Evolutionary conservation across 2,888 invertebrate genomes (phyloP).

Genomic region (Drosophila paranaensis): DNA sequence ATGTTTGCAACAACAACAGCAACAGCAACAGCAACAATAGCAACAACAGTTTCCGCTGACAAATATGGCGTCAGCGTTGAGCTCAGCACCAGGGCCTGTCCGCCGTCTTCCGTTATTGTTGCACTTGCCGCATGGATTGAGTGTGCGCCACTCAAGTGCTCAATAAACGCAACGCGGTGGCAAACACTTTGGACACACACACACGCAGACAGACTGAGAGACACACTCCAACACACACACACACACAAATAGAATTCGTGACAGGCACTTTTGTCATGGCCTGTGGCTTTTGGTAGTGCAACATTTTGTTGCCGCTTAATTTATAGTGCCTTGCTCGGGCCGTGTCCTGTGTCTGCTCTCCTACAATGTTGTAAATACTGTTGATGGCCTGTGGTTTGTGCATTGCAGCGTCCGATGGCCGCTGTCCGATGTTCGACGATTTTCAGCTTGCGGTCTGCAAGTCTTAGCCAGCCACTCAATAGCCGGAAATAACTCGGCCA

Average conservation of each 20-base stretch:
- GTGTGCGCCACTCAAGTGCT: constrained; percentile 69
- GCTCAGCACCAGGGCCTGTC: constrained; percentile 24
- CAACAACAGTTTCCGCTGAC: constrained; percentile 57
- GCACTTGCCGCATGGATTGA: constrained; percentile 59
- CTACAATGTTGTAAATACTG: constrained; percentile 28
- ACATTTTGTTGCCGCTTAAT: constrained; percentile 47
- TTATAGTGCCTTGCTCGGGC: constrained; percentile 47
- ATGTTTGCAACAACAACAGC: constrained; percentile 27
- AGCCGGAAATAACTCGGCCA: constrained; percentile 27
- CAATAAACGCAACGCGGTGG: constrained; percentile 69
- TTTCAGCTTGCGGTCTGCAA: constrained; percentile 11
- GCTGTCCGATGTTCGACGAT: not conserved
- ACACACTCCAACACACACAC: not conserved
- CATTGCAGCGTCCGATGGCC: not conserved
- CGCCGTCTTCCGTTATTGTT: constrained; percentile 44
- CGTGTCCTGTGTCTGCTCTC: no score
- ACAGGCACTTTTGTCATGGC: constrained; percentile 53
- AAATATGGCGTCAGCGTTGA: constrained; percentile 58
- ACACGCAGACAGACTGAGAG: constrained; percentile 1
- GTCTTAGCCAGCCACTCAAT: constrained; percentile 19
- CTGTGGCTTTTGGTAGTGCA: constrained; percentile 28
- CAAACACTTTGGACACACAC: constrained; percentile 31
- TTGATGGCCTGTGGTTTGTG: constrained; percentile 19
- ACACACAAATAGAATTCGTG: constrained; percentile 49
- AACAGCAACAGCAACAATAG: constrained; percentile 28